These are phyloP conservation scores for Pseudoatta argentina DNA, from an alignment of 1,140 invertebrate species.

Conservation along the genomic window DNA sequence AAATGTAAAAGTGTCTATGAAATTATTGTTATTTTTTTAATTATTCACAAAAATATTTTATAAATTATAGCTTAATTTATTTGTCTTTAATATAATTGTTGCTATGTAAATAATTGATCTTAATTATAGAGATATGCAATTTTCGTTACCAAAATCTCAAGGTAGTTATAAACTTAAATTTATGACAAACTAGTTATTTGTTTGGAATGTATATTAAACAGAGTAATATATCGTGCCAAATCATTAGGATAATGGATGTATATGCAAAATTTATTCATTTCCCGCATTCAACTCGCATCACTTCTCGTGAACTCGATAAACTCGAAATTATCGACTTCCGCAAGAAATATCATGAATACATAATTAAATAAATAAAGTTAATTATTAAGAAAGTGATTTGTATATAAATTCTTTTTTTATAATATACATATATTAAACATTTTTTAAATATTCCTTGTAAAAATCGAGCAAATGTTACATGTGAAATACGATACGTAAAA, in stretches of 20 bases:
- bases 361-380: slow-evolving; percentile 24
- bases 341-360: not conserved
- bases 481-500: not conserved
- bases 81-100: not conserved
- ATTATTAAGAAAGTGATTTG: slow-evolving; percentile 3
- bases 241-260: slow-evolving; percentile 18
- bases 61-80: not conserved
- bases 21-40: not conserved
- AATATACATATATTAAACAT: not conserved
- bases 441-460: not conserved
- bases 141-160: not conserved
- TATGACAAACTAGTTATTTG: slow-evolving; percentile 11
- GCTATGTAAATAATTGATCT: not conserved
- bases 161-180: not conserved
- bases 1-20: slow-evolving; percentile 1
- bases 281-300: not conserved
- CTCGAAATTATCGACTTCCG: slow-evolving; percentile 21
- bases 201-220: slow-evolving; percentile 34
- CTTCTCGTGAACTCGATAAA: not conserved
- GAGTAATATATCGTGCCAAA: not conserved
- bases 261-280: slow-evolving; percentile 40
- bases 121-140: not conserved
- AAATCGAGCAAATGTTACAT: not conserved
- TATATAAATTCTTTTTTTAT: not conserved
- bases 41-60: slow-evolving; percentile 26